These are phyloP conservation scores for Lytechinus variegatus DNA, from an alignment of 35 echinoderm and acorn worm species.

Conservation along the genomic window DNA sequence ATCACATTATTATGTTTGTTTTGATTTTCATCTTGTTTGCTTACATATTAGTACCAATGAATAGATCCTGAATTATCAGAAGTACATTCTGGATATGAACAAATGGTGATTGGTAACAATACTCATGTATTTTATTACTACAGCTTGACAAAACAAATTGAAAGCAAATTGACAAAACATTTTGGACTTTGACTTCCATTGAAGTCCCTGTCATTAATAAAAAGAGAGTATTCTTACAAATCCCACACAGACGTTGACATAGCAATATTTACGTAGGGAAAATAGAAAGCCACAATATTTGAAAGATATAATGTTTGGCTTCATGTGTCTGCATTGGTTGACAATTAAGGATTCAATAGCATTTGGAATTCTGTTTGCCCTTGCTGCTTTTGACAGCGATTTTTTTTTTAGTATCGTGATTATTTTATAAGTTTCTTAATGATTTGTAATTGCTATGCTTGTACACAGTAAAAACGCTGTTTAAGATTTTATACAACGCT, in stretches of 20 bases:
- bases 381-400: too few relatives aligned
- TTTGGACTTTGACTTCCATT: not conserved
- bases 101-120: not conserved
- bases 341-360: not conserved
- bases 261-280: not conserved
- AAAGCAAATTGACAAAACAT: constrained; percentile 20
- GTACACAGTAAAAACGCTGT: too few relatives aligned
- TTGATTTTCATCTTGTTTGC: not conserved
- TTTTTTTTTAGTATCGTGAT: too few relatives aligned
- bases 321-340: not conserved
- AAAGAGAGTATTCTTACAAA: not conserved
- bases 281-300: not conserved
- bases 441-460: too few relatives aligned
- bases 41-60: not conserved
- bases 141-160: not conserved
- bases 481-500: too few relatives aligned
- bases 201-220: not conserved
- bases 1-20: not conserved
- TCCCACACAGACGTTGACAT: not conserved
- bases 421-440: too few relatives aligned
- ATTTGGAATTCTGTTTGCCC: too few relatives aligned
- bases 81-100: not conserved
- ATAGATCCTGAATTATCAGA: not conserved
- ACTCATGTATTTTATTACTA: not conserved
- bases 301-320: not conserved